Evolutionary conservation across 1,140 invertebrate species (phyloP).

Genomic region (Vollenhovia emeryi): DNA sequence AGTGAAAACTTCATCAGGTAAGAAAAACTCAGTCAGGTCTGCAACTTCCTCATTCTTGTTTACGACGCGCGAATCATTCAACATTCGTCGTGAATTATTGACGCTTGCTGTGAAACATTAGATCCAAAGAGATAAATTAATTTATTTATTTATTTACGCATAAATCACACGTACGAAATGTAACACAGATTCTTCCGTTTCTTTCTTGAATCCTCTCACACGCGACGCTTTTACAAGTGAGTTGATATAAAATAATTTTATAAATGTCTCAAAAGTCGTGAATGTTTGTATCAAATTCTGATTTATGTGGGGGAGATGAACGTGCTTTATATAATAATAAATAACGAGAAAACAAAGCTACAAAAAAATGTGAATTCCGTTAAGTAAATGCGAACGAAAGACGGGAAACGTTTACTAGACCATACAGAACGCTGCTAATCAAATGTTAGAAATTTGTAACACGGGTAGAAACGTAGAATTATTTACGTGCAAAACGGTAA

Average conservation of each 20-base stretch:
- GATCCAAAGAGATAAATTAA: slow-evolving; percentile 13
- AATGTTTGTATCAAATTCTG: not conserved
- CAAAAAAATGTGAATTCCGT: slow-evolving; percentile 6
- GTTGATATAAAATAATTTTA: slow-evolving; percentile 10
- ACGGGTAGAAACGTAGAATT: not conserved
- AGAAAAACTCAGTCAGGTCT: slow-evolving; percentile 47
- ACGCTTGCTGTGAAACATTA: not conserved
- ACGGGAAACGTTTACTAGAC: not conserved
- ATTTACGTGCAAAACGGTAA: slow-evolving; percentile 12
- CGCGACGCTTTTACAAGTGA: not conserved
- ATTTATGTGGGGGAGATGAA: not conserved
- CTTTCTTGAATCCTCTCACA: not conserved
- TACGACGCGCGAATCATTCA: slow-evolving; percentile 10
- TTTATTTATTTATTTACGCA: slow-evolving; percentile 37
- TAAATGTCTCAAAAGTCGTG: not conserved
- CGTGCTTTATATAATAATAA: not conserved
- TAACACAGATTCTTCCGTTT: slow-evolving; percentile 1
- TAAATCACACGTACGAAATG: not conserved
- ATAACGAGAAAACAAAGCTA: not conserved
- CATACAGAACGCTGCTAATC: slow-evolving; percentile 5
- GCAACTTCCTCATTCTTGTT: slow-evolving; percentile 59
- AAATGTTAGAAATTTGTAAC: slow-evolving; percentile 3
- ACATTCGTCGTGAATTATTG: not conserved
- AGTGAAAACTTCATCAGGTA: slow-evolving; percentile 53
- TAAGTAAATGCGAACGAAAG: not conserved